A percentile compares a stretch with the other conserved stretches of the same genome.
phyloP scores from a whole-genome alignment of 2,113 vertebrate genomes.

The Brachirus orientalis region DNA sequence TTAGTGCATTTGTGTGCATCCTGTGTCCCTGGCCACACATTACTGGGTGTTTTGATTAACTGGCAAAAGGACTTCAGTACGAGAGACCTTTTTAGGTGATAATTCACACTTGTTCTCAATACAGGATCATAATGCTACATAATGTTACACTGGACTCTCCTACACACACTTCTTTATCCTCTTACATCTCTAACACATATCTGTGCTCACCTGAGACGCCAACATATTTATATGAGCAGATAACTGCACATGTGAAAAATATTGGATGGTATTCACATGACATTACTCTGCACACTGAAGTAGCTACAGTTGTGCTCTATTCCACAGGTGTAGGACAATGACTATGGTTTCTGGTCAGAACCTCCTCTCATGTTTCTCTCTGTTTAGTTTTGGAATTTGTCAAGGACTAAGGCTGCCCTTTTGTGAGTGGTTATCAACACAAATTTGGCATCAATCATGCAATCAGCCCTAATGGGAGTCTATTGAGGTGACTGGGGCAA shows the following conservation, averaged over 20 bases:
- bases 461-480: constrained; percentile 36
- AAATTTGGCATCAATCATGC: constrained; percentile 55
- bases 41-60: constrained; percentile 19
- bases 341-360: constrained; percentile 1
- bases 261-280: background rate
- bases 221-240: background rate
- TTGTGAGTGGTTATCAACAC: no score
- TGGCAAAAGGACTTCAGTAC: background rate
- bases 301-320: background rate
- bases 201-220: background rate
- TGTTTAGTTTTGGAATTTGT: constrained; percentile 15
- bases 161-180: constrained; percentile 3
- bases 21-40: constrained; percentile 16
- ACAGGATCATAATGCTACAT: constrained; percentile 16
- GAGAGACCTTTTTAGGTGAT: constrained; percentile 26
- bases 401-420: background rate
- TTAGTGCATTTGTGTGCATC: constrained; percentile 1
- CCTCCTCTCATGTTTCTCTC: background rate
- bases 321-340: no score
- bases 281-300: background rate
- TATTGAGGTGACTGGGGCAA: constrained; percentile 27
- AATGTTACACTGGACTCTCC: constrained; percentile 12
- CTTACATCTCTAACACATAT: constrained; percentile 7
- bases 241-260: constrained; percentile 5
- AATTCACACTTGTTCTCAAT: constrained; percentile 11